Evolutionary conservation across 2,113 vertebrate species (phyloP).

Genomic region (Oreocharis arfaki): DNA sequence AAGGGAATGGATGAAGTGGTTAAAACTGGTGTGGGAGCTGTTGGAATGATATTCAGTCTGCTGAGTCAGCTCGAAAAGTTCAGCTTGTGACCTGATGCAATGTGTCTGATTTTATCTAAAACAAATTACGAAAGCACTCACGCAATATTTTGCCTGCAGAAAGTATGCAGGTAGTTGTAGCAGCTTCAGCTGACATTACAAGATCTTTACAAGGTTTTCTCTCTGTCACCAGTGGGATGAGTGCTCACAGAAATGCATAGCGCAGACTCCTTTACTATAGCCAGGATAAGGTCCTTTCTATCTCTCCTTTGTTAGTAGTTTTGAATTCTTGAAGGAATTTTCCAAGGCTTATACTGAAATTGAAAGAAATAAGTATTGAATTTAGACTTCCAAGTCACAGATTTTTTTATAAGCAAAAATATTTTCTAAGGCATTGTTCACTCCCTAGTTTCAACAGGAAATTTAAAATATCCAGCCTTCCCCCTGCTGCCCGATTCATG

Average conservation of each 20-base stretch:
- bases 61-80: background rate
- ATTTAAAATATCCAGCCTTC: background rate
- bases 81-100: background rate
- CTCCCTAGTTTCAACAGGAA: background rate
- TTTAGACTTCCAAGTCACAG: background rate
- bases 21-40: background rate
- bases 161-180: background rate
- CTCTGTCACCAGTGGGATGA: background rate
- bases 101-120: background rate
- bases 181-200: background rate
- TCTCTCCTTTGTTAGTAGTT: background rate
- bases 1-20: background rate
- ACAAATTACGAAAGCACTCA: background rate
- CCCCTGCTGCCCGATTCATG: fast-evolving
- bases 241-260: background rate
- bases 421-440: background rate
- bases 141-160: background rate
- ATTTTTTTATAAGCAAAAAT: background rate
- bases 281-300: background rate
- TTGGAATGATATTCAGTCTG: background rate
- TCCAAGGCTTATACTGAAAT: background rate
- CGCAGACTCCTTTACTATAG: background rate
- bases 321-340: background rate
- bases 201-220: background rate
- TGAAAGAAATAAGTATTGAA: background rate